Evolutionary conservation across 2,888 invertebrate genomes (phyloP).

Genomic region (Pollenia angustigena): DNA sequence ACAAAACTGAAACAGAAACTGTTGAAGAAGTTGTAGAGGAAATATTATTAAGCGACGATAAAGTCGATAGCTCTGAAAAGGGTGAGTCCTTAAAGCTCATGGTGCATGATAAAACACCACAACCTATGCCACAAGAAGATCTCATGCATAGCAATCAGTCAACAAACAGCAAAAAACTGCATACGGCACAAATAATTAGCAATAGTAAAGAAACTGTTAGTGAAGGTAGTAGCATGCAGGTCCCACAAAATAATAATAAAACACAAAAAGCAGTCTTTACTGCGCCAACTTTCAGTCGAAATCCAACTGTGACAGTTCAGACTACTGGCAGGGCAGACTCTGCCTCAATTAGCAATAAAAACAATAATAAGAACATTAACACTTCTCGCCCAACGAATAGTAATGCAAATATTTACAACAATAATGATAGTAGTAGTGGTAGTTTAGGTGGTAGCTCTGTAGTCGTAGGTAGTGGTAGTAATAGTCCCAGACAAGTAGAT

Average conservation of each 20-base stretch:
- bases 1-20: conserved; percentile 55
- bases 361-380: conserved; percentile 62
- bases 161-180: conserved; percentile 57
- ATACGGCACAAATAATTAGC: conserved; percentile 69
- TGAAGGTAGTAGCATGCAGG: conserved; percentile 74
- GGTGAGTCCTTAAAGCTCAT: conserved; percentile 91
- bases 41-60: conserved; percentile 47
- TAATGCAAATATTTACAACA: conserved; percentile 38
- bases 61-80: conserved; percentile 81
- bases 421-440: conserved; percentile 72
- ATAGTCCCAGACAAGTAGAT: conserved; percentile 76
- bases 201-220: conserved; percentile 66
- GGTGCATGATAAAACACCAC: conserved; percentile 86
- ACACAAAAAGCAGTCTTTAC: conserved; percentile 51
- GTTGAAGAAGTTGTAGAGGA: conserved; percentile 70
- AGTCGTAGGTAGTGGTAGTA: conserved; percentile 72
- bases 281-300: conserved; percentile 62
- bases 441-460: conserved; percentile 72
- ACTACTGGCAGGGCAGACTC: conserved; percentile 63
- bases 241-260: conserved; percentile 77
- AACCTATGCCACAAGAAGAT: conserved; percentile 77
- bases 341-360: conserved; percentile 54
- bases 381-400: conserved; percentile 57
- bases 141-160: conserved; percentile 72
- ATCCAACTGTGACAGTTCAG: conserved; percentile 68